phyloP scores from a whole-genome alignment of 23 tunicate genomes.

The Corella eumyota region DNA sequence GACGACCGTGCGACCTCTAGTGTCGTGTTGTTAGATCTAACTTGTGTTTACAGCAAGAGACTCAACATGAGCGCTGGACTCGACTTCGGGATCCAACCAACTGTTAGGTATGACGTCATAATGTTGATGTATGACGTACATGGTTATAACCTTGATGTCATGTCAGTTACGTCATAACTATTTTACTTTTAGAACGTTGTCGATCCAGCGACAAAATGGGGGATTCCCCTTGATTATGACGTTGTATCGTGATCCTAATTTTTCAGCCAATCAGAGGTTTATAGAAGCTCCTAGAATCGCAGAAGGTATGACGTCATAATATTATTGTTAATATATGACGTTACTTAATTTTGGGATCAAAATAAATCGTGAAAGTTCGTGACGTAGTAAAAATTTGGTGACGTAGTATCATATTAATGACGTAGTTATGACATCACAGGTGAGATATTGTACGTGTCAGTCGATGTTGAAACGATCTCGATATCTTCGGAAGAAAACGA shows the following conservation, averaged over 20 bases:
- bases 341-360: no score
- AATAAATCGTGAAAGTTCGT: no score
- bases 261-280: neutral
- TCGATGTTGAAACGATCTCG: conserved; percentile 35
- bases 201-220: neutral
- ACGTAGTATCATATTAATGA: no score
- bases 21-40: conserved; percentile 63
- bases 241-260: conserved; percentile 8
- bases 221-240: conserved; percentile 11
- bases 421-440: conserved; percentile 31
- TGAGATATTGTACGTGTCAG: conserved; percentile 58
- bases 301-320: conserved; percentile 22
- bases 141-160: no score
- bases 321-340: no score
- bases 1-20: conserved; percentile 46
- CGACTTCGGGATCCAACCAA: conserved; percentile 63
- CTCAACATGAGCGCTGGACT: conserved; percentile 47
- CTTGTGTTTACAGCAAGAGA: conserved; percentile 62
- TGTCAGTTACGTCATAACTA: no score
- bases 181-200: conserved; percentile 13
- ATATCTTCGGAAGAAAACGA: conserved; percentile 26
- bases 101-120: conserved; percentile 39
- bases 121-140: no score
- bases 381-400: no score
- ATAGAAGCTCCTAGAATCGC: conserved; percentile 21